A percentile compares a stretch with the other conserved stretches of the same genome.
phyloP scores from a whole-genome alignment of 1,140 invertebrate genomes.

The Pentalonia nigronervosa region DNA sequence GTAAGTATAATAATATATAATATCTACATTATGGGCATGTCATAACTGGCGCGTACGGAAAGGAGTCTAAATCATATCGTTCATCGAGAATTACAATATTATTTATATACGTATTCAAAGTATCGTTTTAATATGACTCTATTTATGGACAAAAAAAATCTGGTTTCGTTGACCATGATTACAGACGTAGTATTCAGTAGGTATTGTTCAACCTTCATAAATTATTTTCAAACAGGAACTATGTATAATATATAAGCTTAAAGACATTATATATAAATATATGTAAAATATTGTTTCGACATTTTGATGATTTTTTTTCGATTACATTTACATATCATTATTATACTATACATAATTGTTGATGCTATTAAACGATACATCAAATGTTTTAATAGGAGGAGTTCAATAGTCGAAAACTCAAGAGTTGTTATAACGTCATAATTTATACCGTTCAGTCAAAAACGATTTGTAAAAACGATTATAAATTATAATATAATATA shows the following conservation, averaged over 20 bases:
- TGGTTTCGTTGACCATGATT: constrained; percentile 33
- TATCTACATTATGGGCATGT: background rate
- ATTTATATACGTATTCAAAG: background rate
- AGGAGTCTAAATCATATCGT: background rate
- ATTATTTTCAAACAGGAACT: constrained; percentile 24
- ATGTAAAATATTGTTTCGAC: background rate
- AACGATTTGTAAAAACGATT: background rate
- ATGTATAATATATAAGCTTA: background rate
- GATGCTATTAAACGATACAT: background rate
- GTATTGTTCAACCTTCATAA: constrained; percentile 16
- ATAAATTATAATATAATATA: background rate
- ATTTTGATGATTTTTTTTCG: constrained; percentile 20
- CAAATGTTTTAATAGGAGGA: background rate
- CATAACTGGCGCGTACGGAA: background rate
- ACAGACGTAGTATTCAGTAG: background rate
- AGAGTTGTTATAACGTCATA: constrained; percentile 6
- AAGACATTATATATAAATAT: background rate
- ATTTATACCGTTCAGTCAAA: background rate
- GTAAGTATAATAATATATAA: background rate
- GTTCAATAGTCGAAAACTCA: background rate
- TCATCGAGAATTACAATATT: background rate
- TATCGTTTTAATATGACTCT: background rate
- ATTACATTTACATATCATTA: background rate
- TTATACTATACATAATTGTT: background rate
- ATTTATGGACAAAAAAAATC: constrained; percentile 43